These are phyloP conservation scores for Lasiommata megera DNA, from an alignment of 2,888 invertebrate genomes.

Conservation along the genomic window DNA sequence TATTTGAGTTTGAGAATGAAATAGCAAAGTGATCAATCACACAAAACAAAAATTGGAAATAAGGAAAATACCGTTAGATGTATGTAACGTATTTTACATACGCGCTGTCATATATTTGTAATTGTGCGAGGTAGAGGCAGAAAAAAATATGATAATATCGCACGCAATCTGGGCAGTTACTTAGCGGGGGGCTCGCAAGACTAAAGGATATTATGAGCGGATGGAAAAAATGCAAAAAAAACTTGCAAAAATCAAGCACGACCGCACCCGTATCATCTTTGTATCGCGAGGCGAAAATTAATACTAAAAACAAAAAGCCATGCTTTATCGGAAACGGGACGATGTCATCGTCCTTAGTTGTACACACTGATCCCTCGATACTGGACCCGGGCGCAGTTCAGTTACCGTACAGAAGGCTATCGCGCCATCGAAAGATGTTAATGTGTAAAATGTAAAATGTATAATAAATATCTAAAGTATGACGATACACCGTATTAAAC, in stretches of 20 bases:
- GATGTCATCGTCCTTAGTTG: constrained; percentile 66
- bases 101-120: constrained; percentile 12
- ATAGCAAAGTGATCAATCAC: too few species aligned
- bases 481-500: too few species aligned
- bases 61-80: neutral
- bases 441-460: too few species aligned
- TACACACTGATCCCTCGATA: constrained; percentile 59
- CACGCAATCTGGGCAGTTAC: constrained; percentile 24
- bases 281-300: constrained; percentile 67
- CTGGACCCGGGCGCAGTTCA: constrained; percentile 20
- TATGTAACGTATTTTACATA: neutral
- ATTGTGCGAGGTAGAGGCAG: constrained; percentile 18
- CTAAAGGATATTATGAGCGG: constrained; percentile 22
- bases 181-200: constrained; percentile 28
- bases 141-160: constrained; percentile 26
- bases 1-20: too few species aligned
- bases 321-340: constrained; percentile 66
- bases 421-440: too few species aligned
- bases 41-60: neutral
- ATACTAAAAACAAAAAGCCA: constrained; percentile 59
- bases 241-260: constrained; percentile 29
- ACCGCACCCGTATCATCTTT: constrained; percentile 43
- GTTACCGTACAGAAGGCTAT: neutral
- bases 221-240: constrained; percentile 31
- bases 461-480: too few species aligned